A percentile compares a stretch with the other conserved stretches of the same genome.
These are phyloP conservation scores for Anseranas semipalmata DNA, from an alignment of 2,113 vertebrate species.

Conservation along the genomic window DNA sequence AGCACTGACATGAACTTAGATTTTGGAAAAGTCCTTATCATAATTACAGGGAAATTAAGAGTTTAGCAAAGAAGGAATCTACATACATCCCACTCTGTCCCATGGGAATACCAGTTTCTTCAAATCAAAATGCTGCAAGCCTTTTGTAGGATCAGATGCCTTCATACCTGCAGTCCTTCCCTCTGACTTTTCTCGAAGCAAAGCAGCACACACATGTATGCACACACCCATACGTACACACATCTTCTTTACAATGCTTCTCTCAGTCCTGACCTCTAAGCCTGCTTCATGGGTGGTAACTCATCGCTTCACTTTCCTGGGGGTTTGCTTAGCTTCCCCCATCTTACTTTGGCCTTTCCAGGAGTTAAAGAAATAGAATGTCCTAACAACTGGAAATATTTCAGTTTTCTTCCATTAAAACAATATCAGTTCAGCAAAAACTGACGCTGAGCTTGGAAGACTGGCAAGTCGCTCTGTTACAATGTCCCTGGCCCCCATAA, in stretches of 20 bases:
- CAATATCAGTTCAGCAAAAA: background rate
- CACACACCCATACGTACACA: background rate
- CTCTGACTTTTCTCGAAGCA: background rate
- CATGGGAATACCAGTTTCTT: background rate
- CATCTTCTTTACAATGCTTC: background rate
- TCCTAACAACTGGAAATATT: background rate
- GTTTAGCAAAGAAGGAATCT: background rate
- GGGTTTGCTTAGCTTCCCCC: background rate
- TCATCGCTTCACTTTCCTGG: background rate
- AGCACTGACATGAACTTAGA: background rate
- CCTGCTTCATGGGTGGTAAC: background rate
- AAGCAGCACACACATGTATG: background rate
- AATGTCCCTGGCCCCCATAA: background rate
- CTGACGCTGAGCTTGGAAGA: background rate
- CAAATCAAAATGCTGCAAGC: background rate
- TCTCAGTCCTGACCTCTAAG: background rate
- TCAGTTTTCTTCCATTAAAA: background rate
- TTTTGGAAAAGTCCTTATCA: background rate
- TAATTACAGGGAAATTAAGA: background rate
- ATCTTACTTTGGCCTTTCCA: background rate
- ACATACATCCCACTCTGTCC: background rate
- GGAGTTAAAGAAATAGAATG: constrained; percentile 6
- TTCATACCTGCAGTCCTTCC: background rate
- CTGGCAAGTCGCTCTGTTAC: background rate
- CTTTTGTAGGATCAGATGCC: background rate